Evolutionary conservation across 2,888 invertebrate species (phyloP), one percentile per base, ranked within the genome.

Genomic region (Coelogynopora nodosa): DNA sequence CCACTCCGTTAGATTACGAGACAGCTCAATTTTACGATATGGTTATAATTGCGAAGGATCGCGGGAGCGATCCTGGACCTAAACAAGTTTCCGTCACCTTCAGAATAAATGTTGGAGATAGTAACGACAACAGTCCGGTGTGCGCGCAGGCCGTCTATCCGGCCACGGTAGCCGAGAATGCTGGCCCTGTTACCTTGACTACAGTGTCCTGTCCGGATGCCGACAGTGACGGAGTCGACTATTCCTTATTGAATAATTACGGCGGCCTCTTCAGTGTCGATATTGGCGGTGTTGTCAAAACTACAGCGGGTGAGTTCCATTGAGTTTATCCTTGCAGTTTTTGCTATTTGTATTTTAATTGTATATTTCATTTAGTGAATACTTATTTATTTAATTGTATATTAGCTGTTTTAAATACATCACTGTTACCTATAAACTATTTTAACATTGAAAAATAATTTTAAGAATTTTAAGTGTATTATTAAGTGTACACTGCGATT

Each of bases 131-230:
- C 28, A 67, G 67, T 67, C 67, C 67, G 30, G 82, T 31, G 13
- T 82, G 82, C 30, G 31, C 82, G 2, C 1, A 1, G 10, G 13
- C 82, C 30, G 30, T 31, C 10, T 29, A 82, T 2, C 31, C 23
- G 82, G 67, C 29, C 85, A 85, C 67, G 0, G 28, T 85, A n/a
- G 67, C 85, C n/a, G 85, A 85, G 29, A 84, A 0, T 18, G 81
- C 27, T 26, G 67, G 1, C 13, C 84, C 74, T 18, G 31, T 27
- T 28, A 23, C 2, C 10, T n/a, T n/a, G 0, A 84, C 23, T 18
- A 85, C 85, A 26, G 85, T 85, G 0, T 31, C 85, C 83, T 85
- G 85, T 84, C 26, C 67, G 23, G 85, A 85, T 85, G 83, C 84
- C 23, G 85, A 85, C 29, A 26, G 26, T 5, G 13, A 27, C 26